Conservation (phyloP, 1,140 invertebrate species). For the Drosophila kohkoa region DNA sequence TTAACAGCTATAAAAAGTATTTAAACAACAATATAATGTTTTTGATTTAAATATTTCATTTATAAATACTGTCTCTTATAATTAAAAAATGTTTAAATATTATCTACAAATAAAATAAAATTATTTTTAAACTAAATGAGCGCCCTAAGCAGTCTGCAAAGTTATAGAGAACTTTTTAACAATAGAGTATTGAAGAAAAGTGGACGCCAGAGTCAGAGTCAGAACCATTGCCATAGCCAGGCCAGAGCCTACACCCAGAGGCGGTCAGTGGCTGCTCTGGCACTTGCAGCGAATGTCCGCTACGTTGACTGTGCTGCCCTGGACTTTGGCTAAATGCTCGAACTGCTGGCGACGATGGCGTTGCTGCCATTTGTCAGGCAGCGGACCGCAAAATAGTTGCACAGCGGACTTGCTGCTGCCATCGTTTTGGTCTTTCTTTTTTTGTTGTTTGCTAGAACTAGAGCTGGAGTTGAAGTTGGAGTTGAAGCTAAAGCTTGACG, state of each 20-base stretch:
- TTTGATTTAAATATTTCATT: no score
- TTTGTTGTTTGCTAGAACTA: constrained; percentile 10
- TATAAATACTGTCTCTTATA: no score
- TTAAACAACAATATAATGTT: no score
- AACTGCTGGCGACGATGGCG: constrained; percentile 54
- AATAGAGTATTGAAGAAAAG: constrained; percentile 34
- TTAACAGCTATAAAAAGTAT: no score
- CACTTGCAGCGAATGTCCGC: constrained; percentile 47
- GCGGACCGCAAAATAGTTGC: constrained; percentile 79
- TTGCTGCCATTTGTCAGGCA: constrained; percentile 81
- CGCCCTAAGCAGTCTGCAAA: background rate
- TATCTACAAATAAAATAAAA: background rate
- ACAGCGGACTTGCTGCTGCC: constrained; percentile 42
- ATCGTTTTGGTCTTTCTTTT: constrained; percentile 46
- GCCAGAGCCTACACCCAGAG: constrained; percentile 41
- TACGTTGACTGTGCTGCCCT: constrained; percentile 24
- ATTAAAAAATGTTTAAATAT: no score
- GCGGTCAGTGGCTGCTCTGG: constrained; percentile 36
- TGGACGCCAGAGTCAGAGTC: background rate
- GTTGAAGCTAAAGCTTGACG: constrained; percentile 62
- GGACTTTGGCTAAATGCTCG: constrained; percentile 79
- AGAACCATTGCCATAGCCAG: no score
- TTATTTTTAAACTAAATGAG: background rate
- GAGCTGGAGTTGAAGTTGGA: constrained; percentile 11
- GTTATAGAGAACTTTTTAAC: background rate